Evolutionary conservation across 35 echinoderm and acorn worm species (phyloP).

Genomic region (Apostichopus japonicus): DNA sequence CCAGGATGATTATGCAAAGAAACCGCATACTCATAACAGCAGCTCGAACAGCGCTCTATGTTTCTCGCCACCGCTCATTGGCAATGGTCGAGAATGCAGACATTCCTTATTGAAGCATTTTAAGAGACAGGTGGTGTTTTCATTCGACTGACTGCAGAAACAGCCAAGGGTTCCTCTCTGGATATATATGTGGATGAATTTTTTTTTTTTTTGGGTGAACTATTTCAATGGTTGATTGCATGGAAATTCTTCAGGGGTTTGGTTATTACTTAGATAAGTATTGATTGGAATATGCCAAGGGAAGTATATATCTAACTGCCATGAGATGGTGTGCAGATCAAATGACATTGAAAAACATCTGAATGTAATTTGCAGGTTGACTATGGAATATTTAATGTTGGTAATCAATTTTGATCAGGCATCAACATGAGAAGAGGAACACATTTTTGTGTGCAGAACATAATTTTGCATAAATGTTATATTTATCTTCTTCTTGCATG

Average conservation of each 20-base stretch:
- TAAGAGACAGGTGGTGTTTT: background rate
- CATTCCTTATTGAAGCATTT: background rate
- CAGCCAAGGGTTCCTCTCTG: background rate
- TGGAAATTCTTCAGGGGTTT: background rate
- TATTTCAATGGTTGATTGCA: background rate
- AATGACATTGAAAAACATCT: no score
- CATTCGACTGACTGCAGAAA: background rate
- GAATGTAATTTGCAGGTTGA: no score
- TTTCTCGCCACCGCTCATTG: background rate
- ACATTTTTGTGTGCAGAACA: no score
- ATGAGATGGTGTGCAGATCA: no score
- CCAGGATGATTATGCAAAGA: no score
- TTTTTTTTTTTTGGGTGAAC: background rate
- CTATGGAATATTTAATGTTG: no score
- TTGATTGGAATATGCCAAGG: background rate
- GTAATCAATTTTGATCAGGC: no score
- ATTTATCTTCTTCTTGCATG: no score
- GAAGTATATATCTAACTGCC: background rate
- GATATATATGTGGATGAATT: background rate
- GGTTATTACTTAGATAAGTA: slow-evolving; percentile 11
- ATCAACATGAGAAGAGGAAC: no score
- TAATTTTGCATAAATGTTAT: no score
- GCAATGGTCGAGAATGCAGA: background rate
- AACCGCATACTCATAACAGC: no score
- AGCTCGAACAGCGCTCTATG: background rate